Evolutionary conservation across 2,797 vertebrate genomes (phyloP).

Genomic region (Momotus momota): DNA sequence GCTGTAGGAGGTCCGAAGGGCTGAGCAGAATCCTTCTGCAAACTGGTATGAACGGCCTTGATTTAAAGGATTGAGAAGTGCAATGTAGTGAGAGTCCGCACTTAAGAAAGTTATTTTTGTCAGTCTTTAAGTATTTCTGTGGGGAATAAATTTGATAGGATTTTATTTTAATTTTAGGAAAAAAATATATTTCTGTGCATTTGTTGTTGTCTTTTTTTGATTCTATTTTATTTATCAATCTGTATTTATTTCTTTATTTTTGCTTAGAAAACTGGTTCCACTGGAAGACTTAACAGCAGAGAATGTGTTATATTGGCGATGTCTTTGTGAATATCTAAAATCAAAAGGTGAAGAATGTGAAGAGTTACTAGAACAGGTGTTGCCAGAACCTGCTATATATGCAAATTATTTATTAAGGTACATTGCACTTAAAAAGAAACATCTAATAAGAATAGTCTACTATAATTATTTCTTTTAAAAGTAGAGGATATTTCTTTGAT

Average conservation of each 20-base stretch:
- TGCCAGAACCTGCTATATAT: conserved; percentile 90
- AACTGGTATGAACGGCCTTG: neutral
- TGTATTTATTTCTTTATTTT: neutral
- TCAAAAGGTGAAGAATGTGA: conserved; percentile 90
- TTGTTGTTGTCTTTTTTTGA: neutral
- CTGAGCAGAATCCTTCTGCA: neutral
- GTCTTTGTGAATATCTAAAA: conserved; percentile 90
- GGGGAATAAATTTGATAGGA: neutral
- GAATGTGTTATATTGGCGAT: conserved; percentile 91
- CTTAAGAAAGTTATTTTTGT: neutral
- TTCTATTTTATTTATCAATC: neutral
- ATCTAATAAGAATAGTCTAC: neutral
- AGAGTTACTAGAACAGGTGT: conserved; percentile 87
- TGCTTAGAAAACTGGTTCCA: conserved; percentile 87
- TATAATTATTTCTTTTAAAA: neutral
- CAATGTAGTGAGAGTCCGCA: neutral
- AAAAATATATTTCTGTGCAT: neutral
- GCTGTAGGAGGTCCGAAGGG: neutral
- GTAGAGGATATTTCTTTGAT: neutral
- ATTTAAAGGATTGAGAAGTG: neutral
- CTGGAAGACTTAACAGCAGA: conserved; percentile 88
- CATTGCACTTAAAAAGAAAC: neutral
- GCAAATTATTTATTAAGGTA: conserved; percentile 91
- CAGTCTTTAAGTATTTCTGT: neutral
- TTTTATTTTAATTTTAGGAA: neutral